Conservation (phyloP, 2,797 vertebrate genomes). For the Triplophysa yarkandensis region DNA sequence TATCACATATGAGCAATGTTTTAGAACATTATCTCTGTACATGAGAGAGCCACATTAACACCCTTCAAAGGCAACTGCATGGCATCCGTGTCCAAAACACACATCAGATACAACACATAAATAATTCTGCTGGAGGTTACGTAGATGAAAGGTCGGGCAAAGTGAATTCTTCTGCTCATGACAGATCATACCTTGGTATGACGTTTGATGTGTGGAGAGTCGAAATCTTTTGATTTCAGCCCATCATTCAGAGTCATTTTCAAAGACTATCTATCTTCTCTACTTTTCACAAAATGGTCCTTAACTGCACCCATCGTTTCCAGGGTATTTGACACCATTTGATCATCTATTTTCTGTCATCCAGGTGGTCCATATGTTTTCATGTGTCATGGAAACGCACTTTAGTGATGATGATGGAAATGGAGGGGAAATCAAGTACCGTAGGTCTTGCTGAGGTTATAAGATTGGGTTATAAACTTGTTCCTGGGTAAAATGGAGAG, state of each 20-base stretch:
- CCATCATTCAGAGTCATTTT: conserved; percentile 46
- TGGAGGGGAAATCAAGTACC: conserved; percentile 7
- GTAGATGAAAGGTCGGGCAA: conserved; percentile 58
- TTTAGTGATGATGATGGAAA: conserved; percentile 37
- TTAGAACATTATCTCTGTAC: not conserved
- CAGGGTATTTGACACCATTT: conserved; percentile 48
- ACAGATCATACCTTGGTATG: conserved; percentile 49
- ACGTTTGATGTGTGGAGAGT: conserved; percentile 51
- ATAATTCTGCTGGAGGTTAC: conserved; percentile 54
- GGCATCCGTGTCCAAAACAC: conserved; percentile 40
- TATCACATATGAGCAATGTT: no score
- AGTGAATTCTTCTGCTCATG: conserved; percentile 44
- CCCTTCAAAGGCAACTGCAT: conserved; percentile 21
- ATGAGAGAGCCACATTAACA: conserved; percentile 29
- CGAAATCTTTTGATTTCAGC: conserved; percentile 46
- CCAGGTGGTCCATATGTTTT: conserved; percentile 38
- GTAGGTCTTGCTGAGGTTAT: conserved; percentile 9
- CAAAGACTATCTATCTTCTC: conserved; percentile 36
- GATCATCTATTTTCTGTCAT: conserved; percentile 51
- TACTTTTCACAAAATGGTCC: conserved; percentile 39
- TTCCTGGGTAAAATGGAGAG: conserved; percentile 5
- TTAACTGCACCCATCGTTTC: conserved; percentile 44
- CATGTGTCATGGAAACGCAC: conserved; percentile 11
- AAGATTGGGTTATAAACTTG: conserved; percentile 4
- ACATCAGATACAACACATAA: conserved; percentile 50